Conservation (phyloP, 2,888 invertebrate species). For the Drosophila neonasuta region DNA sequence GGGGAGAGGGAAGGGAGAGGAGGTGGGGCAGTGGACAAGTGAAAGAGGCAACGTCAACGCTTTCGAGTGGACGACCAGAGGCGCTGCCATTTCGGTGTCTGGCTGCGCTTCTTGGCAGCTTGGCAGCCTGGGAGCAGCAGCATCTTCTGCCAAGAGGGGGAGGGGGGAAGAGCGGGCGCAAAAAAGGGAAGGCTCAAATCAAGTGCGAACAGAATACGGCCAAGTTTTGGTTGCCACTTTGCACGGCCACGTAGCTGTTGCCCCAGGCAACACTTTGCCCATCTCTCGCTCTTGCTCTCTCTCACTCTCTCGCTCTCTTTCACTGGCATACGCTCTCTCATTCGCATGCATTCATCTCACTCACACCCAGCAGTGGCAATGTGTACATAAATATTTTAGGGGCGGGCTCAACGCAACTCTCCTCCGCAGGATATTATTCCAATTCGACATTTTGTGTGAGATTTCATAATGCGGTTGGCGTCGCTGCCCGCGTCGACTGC, state of each 20-base stretch:
- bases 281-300: conserved; percentile 1
- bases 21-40: conserved; percentile 48
- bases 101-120: conserved; percentile 49
- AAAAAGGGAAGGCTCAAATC: conserved; percentile 42
- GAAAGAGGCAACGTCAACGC: conserved; percentile 71
- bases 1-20: background rate
- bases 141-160: no score
- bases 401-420: conserved; percentile 74
- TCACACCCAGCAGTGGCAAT: conserved; percentile 3
- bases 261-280: conserved; percentile 46
- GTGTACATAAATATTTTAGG: conserved; percentile 80
- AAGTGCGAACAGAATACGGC: conserved; percentile 73
- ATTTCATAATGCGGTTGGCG: conserved; percentile 71
- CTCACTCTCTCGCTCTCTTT: conserved; percentile 3
- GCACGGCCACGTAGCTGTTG: conserved; percentile 25
- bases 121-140: conserved; percentile 9
- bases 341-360: conserved; percentile 9
- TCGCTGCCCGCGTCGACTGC: conserved; percentile 21
- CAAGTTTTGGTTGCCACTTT: conserved; percentile 68
- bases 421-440: conserved; percentile 62
- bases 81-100: conserved; percentile 78
- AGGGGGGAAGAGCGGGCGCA: no score
- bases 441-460: conserved; percentile 81
- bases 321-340: background rate
- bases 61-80: conserved; percentile 63